Base-by-base conservation (phyloP, 2,797 vertebrate genomes). In the Emydoidea blandingii region DNA sequence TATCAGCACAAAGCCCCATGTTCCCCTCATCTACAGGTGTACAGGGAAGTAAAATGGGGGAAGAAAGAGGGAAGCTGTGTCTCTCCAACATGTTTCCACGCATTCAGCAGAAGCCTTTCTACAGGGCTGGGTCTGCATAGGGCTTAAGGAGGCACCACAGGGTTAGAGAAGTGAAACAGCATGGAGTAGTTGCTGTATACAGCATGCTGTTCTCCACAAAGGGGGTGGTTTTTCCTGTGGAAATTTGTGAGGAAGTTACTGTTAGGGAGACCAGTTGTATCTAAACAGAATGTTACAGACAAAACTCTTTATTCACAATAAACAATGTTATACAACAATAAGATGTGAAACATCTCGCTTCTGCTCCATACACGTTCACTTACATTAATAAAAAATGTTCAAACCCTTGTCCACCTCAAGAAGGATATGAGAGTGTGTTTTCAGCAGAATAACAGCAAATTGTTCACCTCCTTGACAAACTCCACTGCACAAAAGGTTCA, bases 131-230 rank as follows among this genome's bases (percentile, higher is more conserved):
- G 44, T 53, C 78, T 81, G 0, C 3, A 25, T 50, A 44, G 1
- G 1, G 83, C 4, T 25, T 74, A 18, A 65, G 4, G 2, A 86
- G 83, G 82, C 3, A 74, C 0, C 5, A 29, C 8, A 44, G 41
- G 4, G n/a, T 1, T 50, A 83, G 21, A 83, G 6, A 83, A 10
- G 3, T 2, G 79, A 21, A 72, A 81, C 78, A 87, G 0, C 12
- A 83, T 44, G 21, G 79, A 1, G 31, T 23, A 49, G n/a, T 72
- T 90, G 18, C n/a, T 54, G 1, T n/a, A 65, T 65, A 65, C 8
- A 80, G 27, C 6, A 37, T 47, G 29, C 0, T 3, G 0, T 2
- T 86, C 78, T 18, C 27, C 11, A n/a, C 23, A 49, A 29, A 44
- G 74, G 47, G 15, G 37, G 23, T 41, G 25, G 2, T 47, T 76